Conservation (phyloP, 2,888 invertebrate genomes). For the Apotomis turbidana region DNA sequence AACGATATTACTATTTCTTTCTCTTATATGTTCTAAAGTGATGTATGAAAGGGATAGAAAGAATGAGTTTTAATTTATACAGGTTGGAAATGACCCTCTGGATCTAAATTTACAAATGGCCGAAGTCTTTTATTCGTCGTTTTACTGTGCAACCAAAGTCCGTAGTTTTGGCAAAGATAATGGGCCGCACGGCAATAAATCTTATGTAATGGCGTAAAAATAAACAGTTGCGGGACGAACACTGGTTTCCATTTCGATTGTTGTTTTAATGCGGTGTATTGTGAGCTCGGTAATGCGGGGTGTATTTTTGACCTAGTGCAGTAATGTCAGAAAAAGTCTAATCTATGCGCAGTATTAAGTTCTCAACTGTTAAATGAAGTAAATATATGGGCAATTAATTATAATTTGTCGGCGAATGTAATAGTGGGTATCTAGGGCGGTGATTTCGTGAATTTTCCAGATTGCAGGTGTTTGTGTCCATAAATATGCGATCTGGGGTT, state of each 20-base stretch:
- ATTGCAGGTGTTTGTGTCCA: too few species aligned
- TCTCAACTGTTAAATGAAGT: too few species aligned
- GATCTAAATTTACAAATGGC: slow-evolving; percentile 60
- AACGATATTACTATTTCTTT: neutral
- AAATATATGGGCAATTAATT: too few species aligned
- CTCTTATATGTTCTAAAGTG: neutral
- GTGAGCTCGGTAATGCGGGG: slow-evolving; percentile 28
- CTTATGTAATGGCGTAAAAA: slow-evolving; percentile 67
- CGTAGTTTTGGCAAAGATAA: slow-evolving; percentile 62
- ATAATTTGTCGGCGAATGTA: too few species aligned
- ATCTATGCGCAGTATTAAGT: neutral
- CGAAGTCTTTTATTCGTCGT: slow-evolving; percentile 50
- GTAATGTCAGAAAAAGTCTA: neutral
- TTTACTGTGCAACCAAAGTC: slow-evolving; percentile 58
- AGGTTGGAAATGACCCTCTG: slow-evolving; percentile 39
- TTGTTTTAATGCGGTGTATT: slow-evolving; percentile 47
- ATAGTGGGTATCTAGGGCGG: too few species aligned
- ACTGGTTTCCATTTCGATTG: slow-evolving; percentile 51
- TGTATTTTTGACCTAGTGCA: neutral
- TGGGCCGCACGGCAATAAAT: slow-evolving; percentile 65
- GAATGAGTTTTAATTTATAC: neutral
- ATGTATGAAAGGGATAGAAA: slow-evolving; percentile 14
- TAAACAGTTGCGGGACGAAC: slow-evolving; percentile 58
- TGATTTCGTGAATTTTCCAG: too few species aligned
- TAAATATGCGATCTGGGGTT: too few species aligned